phyloP scores from a whole-genome alignment of 2,113 vertebrate genomes.

The Tretioscincus oriximinensis region DNA sequence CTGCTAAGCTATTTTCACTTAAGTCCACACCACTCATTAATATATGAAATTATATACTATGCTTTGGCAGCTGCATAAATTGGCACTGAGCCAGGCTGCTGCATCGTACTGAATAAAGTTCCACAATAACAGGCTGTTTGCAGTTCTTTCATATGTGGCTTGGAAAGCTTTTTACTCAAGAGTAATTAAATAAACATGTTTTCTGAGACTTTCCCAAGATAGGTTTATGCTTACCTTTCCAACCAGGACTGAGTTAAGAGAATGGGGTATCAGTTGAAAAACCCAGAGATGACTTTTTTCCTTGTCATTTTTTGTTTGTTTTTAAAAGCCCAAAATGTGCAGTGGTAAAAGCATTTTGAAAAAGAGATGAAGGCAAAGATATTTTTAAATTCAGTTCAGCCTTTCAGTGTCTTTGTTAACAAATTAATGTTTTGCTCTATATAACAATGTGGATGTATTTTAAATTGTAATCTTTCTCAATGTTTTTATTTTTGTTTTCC shows the following conservation, averaged over 20 bases:
- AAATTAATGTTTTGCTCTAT: too few relatives aligned
- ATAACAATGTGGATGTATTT: too few relatives aligned
- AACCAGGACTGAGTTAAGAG: not conserved
- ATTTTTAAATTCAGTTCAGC: too few relatives aligned
- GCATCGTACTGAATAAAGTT: not conserved
- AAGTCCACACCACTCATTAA: not conserved
- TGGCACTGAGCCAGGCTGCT: not conserved
- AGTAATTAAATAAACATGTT: not conserved
- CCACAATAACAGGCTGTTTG: not conserved
- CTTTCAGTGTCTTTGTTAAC: too few relatives aligned
- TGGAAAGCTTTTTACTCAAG: not conserved
- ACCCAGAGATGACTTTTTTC: too few relatives aligned
- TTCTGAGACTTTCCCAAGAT: not conserved
- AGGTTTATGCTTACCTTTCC: not conserved
- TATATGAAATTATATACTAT: not conserved
- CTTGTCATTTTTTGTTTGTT: too few relatives aligned
- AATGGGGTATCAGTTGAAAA: too few relatives aligned
- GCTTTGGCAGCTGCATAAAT: not conserved
- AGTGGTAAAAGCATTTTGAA: too few relatives aligned
- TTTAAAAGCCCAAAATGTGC: too few relatives aligned
- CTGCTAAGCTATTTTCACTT: not conserved
- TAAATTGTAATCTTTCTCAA: too few relatives aligned
- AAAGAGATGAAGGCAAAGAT: too few relatives aligned
- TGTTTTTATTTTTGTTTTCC: too few relatives aligned
- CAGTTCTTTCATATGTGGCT: not conserved